Base-by-base conservation (phyloP, 2,797 vertebrate genomes). In the Pogoniulus pusillus region DNA sequence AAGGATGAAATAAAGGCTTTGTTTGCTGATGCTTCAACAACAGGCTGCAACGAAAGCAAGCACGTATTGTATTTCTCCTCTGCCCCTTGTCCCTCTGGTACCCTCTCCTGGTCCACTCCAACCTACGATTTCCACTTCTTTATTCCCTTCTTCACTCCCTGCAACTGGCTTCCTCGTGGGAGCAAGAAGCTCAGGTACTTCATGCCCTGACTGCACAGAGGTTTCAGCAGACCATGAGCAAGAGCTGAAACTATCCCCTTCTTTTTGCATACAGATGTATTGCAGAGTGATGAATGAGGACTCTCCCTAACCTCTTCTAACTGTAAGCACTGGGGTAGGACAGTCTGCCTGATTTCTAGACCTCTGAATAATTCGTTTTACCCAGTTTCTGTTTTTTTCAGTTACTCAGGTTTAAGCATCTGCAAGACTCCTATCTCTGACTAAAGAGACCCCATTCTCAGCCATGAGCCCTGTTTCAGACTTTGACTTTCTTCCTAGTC, bases 1-100 rank as follows among this genome's bases (percentile, higher is more conserved):
- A 68, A 18, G 20, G 74, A 41, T 89, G 75, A 82, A 82, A 86
- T 69, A 90, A 84, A 93, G 34, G 32, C 35, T 85, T 87, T 91
- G 26, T 82, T 70, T 78, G 43, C 29, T 84, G 47, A 24, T 82
- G 39, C 29, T 90, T 43, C 53, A 71, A 71, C 57, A 75, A 78
- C 37, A 87, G 63, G 43, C 16, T 64, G 62, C 58, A 26, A 23
- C 37, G 72, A 82, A n/a, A 77, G 41, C 34, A 54, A 82, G 65
- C 59, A 75, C 16, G 63, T 10, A 12, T 73, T 77, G 24, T 60
- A 37, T 66, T 82, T 93, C 35, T 7, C 23, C 10, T 85, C 64
- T 82, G 27, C 10, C 55, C 35, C 54, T 74, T 45, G 37, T 35
- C 7, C 15, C n/a, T 82, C 83, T 8, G 13, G 6, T 63, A 32